These are phyloP conservation scores for Xiphophorus couchianus DNA, from an alignment of 2,113 vertebrate genomes.

Conservation along the genomic window DNA sequence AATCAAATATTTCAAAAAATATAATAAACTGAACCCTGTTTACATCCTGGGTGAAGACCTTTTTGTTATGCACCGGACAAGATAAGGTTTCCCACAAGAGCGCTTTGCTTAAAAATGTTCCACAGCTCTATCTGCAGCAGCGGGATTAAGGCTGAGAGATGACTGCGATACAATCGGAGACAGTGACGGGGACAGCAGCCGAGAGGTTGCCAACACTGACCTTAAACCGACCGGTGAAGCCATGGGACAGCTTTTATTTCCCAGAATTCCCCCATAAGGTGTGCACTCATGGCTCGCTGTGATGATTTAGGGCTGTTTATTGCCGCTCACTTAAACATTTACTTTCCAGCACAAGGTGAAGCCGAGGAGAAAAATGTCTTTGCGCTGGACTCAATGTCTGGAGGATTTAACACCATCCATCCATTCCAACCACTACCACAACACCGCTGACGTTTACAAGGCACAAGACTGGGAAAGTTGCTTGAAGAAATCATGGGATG, in stretches of 20 bases:
- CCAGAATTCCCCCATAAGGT: conserved; percentile 71
- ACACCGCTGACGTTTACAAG: conserved; percentile 64
- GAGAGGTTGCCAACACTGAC: conserved; percentile 15
- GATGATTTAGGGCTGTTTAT: conserved; percentile 77
- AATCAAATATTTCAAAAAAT: conserved; percentile 15
- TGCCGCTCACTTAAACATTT: conserved; percentile 75
- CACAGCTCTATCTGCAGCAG: background rate
- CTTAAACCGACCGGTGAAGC: conserved; percentile 30
- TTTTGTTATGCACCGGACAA: conserved; percentile 41
- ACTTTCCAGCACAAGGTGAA: conserved; percentile 76
- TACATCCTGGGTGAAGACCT: conserved; percentile 49
- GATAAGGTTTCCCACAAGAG: conserved; percentile 59
- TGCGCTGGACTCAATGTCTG: conserved; percentile 38
- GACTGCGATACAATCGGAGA: background rate
- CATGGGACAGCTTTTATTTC: conserved; percentile 61
- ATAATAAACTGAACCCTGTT: conserved; percentile 46
- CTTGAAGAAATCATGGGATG: conserved; percentile 35
- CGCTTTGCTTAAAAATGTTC: background rate
- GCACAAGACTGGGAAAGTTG: conserved; percentile 12
- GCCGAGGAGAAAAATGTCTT: conserved; percentile 61
- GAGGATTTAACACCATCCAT: conserved; percentile 49
- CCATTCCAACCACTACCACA: background rate
- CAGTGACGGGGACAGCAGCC: conserved; percentile 3
- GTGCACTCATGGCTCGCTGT: conserved; percentile 14
- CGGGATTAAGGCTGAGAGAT: background rate